A percentile compares a stretch with the other conserved stretches of the same genome.
Evolutionary conservation across 1,140 invertebrate genomes (phyloP).

Genomic region (Caenorhabditis inopinata): DNA sequence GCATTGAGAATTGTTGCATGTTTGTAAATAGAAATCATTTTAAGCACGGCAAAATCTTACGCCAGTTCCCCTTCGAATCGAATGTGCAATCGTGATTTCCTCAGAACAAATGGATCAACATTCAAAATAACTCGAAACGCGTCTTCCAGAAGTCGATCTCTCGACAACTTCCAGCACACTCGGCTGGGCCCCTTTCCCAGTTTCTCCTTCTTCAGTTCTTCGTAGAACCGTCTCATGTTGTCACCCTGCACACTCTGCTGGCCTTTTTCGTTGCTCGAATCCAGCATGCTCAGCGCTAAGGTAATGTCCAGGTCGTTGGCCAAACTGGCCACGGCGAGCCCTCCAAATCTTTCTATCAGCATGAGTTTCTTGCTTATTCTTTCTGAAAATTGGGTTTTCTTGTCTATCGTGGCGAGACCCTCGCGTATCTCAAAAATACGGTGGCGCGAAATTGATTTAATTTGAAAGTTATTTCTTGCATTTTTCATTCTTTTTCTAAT

Average conservation of each 20-base stretch:
- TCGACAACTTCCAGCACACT: background rate
- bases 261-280: background rate
- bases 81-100: background rate
- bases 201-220: conserved; percentile 12
- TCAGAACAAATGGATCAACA: conserved; percentile 16
- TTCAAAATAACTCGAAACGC: background rate
- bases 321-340: background rate
- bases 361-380: conserved; percentile 8
- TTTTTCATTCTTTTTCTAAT: too few species aligned
- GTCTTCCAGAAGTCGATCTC: background rate
- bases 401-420: too few species aligned
- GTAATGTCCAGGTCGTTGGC: conserved; percentile 6
- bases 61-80: conserved; percentile 10
- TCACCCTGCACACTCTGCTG: background rate
- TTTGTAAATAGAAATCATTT: too few species aligned
- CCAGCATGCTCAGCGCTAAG: background rate
- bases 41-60: background rate
- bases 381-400: background rate
- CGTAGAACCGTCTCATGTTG: background rate
- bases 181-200: background rate
- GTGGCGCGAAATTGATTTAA: too few species aligned
- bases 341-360: conserved; percentile 9
- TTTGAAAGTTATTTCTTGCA: too few species aligned
- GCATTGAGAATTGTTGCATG: too few species aligned
- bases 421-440: too few species aligned